Percentiles rank a stretch among this genome's conserved stretches.
Conservation (phyloP, 2,797 vertebrate genomes). For the Phyllotis vaccarum region DNA sequence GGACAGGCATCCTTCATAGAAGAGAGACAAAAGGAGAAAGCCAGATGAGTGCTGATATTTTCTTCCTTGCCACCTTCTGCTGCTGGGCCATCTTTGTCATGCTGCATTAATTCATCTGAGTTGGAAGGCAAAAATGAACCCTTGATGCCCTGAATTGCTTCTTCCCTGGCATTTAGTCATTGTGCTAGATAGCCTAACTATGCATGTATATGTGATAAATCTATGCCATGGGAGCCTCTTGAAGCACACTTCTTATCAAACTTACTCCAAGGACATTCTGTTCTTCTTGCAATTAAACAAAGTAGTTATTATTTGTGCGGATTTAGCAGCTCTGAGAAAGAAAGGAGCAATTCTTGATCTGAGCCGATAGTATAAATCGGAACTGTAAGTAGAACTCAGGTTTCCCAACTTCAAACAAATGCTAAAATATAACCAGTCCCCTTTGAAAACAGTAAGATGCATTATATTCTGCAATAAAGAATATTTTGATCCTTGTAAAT, state of each 20-base stretch:
- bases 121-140: background rate
- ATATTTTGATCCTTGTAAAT: constrained; percentile 56
- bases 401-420: constrained; percentile 63
- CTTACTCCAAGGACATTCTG: constrained; percentile 5
- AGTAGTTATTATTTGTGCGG: constrained; percentile 36
- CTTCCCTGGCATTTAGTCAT: background rate
- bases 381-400: constrained; percentile 56
- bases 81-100: background rate
- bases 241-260: constrained; percentile 2
- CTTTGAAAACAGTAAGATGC: constrained; percentile 52
- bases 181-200: background rate
- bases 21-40: background rate
- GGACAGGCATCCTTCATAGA: background rate
- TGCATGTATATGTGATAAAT: background rate
- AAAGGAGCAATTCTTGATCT: constrained; percentile 43
- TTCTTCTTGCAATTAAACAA: constrained; percentile 43
- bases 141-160: background rate
- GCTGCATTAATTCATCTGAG: background rate
- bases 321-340: constrained; percentile 31
- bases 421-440: constrained; percentile 18
- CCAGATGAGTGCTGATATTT: too few species aligned
- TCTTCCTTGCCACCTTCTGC: background rate
- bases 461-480: background rate
- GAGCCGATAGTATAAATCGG: constrained; percentile 60
- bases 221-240: background rate